Conservation (phyloP, 1,140 invertebrate genomes). For the Vanessa tameamea region DNA sequence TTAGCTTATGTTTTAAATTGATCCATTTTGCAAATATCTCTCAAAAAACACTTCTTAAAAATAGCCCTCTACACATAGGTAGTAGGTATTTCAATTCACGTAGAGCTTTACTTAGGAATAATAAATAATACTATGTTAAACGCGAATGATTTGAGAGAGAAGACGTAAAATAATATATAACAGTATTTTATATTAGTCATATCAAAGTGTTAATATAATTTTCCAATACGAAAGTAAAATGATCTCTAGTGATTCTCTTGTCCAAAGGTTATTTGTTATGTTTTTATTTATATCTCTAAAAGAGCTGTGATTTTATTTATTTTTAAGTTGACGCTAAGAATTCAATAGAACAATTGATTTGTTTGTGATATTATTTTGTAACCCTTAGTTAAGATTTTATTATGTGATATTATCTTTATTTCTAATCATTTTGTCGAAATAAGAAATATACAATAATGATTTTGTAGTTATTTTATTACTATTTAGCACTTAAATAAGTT, state of each 20-base stretch:
- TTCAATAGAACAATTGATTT: not conserved
- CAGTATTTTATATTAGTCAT: not conserved
- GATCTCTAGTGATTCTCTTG: not conserved
- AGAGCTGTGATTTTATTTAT: slow-evolving; percentile 1
- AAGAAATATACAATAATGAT: not conserved
- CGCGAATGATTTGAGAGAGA: not conserved
- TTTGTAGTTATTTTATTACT: not conserved
- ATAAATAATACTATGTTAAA: not conserved
- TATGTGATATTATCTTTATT: not conserved
- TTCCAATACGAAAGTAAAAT: not conserved
- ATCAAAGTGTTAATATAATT: not conserved
- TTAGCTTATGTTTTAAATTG: not conserved
- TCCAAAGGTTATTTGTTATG: not conserved
- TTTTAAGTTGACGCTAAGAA: not conserved
- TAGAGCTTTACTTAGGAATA: slow-evolving; percentile 12
- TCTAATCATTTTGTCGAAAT: not conserved
- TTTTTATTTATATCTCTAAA: not conserved
- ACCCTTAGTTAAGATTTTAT: not conserved
- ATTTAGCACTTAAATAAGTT: no score
- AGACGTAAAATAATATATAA: not conserved
- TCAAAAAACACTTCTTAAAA: not conserved
- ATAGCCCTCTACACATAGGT: no score
- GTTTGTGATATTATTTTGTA: not conserved
- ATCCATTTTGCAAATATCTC: not conserved
- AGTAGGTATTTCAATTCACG: not conserved